Conservation (phyloP, 1,140 invertebrate genomes). For the Halictus rubicundus region DNA sequence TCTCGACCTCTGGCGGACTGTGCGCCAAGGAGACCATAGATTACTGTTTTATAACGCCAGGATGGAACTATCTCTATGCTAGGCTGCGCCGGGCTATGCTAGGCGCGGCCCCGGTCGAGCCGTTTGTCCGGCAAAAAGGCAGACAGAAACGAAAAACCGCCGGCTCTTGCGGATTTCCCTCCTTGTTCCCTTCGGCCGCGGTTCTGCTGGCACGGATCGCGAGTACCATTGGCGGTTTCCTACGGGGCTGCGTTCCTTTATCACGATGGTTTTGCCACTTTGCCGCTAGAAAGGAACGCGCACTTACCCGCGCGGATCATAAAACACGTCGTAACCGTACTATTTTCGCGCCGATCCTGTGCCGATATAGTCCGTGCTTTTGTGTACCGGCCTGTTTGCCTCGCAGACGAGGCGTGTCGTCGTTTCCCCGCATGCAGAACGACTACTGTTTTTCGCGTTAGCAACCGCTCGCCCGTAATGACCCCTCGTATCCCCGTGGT, state of each 20-base stretch:
- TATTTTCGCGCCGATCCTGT: constrained; percentile 50
- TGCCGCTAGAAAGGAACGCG: constrained; percentile 66
- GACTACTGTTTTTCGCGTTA: constrained; percentile 39
- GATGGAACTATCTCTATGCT: constrained; percentile 54
- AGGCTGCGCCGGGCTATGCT: constrained; percentile 36
- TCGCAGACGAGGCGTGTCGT: constrained; percentile 34
- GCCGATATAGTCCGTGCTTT: constrained; percentile 5
- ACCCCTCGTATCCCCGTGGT: neutral
- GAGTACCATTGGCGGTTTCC: constrained; percentile 43
- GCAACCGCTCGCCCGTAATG: neutral
- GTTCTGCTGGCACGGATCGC: neutral
- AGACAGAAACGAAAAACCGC: constrained; percentile 23
- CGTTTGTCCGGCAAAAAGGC: constrained; percentile 30
- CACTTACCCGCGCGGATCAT: constrained; percentile 60
- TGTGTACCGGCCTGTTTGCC: neutral
- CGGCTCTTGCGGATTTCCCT: constrained; percentile 52
- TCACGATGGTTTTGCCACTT: constrained; percentile 70
- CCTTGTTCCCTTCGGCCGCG: constrained; percentile 18
- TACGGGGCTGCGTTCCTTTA: constrained; percentile 60
- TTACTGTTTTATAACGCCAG: constrained; percentile 49
- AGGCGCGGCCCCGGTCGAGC: too few species aligned
- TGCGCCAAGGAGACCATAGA: constrained; percentile 57
- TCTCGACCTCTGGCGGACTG: constrained; percentile 49
- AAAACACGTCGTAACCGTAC: constrained; percentile 66
- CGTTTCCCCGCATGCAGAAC: neutral